Conservation (phyloP, 1,140 invertebrate species). For the Pentalonia nigronervosa region DNA sequence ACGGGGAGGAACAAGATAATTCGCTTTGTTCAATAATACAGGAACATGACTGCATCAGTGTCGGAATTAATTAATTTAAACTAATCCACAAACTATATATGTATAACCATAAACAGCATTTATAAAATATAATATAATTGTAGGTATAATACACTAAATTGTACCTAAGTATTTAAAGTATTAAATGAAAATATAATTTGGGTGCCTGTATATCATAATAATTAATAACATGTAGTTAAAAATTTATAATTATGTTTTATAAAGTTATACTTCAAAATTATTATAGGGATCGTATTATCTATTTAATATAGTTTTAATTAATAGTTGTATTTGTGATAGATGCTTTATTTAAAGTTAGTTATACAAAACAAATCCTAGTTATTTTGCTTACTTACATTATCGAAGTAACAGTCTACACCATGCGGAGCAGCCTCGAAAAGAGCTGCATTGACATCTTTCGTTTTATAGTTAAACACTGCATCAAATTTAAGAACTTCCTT, state of each 20-base stretch:
- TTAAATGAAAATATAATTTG: background rate
- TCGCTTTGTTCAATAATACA: background rate
- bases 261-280: background rate
- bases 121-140: background rate
- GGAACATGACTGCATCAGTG: too few species aligned
- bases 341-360: background rate
- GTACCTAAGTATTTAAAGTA: background rate
- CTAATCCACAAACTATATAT: background rate
- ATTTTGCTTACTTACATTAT: constrained; percentile 65
- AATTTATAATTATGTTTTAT: too few species aligned
- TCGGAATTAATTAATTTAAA: background rate
- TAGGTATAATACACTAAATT: background rate
- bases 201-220: background rate
- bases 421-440: constrained; percentile 68
- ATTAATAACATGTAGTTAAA: background rate
- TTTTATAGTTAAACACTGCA: constrained; percentile 77
- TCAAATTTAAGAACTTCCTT: constrained; percentile 73
- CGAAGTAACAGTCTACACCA: constrained; percentile 69
- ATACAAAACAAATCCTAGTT: background rate
- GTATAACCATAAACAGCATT: background rate
- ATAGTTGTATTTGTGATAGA: background rate
- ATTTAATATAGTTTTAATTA: background rate
- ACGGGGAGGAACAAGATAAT: background rate
- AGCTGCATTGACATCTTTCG: constrained; percentile 66
- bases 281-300: too few species aligned